Percentiles rank a stretch among this genome's conserved stretches.
Evolutionary conservation across 2,113 vertebrate species (phyloP).

Genomic region (Onychorhynchus coronatus): DNA sequence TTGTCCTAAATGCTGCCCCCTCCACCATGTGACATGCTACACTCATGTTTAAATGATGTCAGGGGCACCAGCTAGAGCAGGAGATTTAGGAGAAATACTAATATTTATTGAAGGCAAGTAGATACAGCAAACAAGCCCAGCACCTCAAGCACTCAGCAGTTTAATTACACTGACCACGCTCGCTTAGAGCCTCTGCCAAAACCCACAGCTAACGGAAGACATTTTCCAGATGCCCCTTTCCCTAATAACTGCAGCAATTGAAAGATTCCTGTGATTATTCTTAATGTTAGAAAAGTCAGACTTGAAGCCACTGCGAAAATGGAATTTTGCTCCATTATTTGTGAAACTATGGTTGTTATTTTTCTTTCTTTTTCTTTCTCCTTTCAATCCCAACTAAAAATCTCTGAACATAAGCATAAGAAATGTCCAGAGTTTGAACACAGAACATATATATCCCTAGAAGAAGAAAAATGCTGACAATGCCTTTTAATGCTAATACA

Average conservation of each 20-base stretch:
- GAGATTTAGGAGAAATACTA: background rate
- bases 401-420: background rate
- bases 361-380: background rate
- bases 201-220: background rate
- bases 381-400: background rate
- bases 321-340: background rate
- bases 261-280: background rate
- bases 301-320: background rate
- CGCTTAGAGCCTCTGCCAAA: slow-evolving; percentile 3
- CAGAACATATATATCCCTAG: background rate
- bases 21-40: background rate
- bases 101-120: slow-evolving; percentile 12
- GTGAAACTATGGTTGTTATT: background rate
- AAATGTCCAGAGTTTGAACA: background rate
- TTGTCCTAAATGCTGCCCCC: background rate
- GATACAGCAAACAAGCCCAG: background rate
- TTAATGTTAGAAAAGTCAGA: background rate
- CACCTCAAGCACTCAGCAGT: slow-evolving; percentile 9
- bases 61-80: background rate
- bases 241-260: background rate
- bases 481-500: background rate
- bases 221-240: slow-evolving; percentile 35
- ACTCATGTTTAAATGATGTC: background rate
- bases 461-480: background rate
- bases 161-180: slow-evolving; percentile 5